A percentile compares a stretch with the other conserved stretches of the same genome.
Evolutionary conservation across 2,113 vertebrate species (phyloP).

Genomic region (Alligator sinensis): DNA sequence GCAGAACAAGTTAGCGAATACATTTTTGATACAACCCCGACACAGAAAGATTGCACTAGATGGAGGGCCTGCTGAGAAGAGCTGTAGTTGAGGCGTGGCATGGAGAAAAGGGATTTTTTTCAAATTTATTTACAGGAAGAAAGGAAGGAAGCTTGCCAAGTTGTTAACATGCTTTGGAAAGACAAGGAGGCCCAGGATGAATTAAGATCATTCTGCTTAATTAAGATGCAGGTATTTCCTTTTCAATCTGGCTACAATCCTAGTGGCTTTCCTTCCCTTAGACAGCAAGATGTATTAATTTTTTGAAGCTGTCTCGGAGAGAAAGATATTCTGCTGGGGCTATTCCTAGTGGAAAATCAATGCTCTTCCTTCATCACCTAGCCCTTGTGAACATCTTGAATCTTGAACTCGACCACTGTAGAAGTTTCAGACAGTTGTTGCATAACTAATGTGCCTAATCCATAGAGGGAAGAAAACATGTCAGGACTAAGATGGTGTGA

Average conservation of each 20-base stretch:
- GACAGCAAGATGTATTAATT: not conserved
- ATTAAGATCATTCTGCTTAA: not conserved
- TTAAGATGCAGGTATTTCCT: not conserved
- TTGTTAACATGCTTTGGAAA: not conserved
- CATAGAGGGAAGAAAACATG: not conserved
- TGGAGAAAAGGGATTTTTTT: not conserved
- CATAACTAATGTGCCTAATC: constrained; percentile 17
- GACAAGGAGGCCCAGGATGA: not conserved
- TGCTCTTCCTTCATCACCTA: not conserved
- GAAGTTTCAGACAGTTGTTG: not conserved
- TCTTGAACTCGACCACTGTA: not conserved
- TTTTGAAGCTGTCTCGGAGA: not conserved
- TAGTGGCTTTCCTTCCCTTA: not conserved
- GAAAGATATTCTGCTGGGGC: not conserved
- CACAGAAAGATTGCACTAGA: not conserved
- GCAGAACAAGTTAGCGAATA: not conserved
- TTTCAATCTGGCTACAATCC: not conserved
- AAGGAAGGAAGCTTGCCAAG: not conserved
- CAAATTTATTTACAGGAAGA: not conserved
- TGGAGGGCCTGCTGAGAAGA: not conserved
- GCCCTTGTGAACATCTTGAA: not conserved
- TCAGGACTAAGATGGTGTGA: not conserved
- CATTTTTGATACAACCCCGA: not conserved
- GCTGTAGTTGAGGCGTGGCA: rapidly evolving
- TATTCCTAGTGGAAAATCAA: not conserved